Conservation (phyloP, 2,113 vertebrate genomes). For the Motacilla tschutschensis region DNA sequence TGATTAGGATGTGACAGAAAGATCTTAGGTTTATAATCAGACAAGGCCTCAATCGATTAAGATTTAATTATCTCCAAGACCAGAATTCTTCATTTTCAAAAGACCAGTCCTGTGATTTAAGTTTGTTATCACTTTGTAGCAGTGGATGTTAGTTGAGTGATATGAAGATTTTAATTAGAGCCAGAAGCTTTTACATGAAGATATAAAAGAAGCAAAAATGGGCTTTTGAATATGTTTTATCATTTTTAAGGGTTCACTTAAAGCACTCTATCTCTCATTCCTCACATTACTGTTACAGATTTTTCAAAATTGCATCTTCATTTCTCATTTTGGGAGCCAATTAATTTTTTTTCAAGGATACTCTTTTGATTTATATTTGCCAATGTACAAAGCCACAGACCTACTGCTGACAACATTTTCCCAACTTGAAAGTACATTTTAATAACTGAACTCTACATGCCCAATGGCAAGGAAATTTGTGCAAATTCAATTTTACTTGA, state of each 20-base stretch:
- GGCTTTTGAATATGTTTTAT: background rate
- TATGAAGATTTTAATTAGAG: conserved; percentile 15
- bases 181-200: background rate
- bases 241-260: background rate
- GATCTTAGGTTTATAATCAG: background rate
- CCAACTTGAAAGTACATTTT: background rate
- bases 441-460: background rate
- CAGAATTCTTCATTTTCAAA: background rate
- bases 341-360: background rate
- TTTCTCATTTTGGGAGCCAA: background rate
- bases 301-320: background rate
- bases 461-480: background rate
- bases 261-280: background rate
- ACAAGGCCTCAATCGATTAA: background rate
- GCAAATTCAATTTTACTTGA: conserved; percentile 6
- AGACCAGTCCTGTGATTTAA: background rate
- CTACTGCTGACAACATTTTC: background rate
- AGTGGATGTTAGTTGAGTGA: background rate
- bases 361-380: background rate
- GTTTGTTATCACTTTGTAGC: background rate
- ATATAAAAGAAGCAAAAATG: background rate
- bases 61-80: background rate
- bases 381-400: background rate
- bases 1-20: background rate
- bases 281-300: background rate